These are phyloP conservation scores for Corbicula japonica DNA, from an alignment of 2,888 invertebrate genomes.

Conservation along the genomic window DNA sequence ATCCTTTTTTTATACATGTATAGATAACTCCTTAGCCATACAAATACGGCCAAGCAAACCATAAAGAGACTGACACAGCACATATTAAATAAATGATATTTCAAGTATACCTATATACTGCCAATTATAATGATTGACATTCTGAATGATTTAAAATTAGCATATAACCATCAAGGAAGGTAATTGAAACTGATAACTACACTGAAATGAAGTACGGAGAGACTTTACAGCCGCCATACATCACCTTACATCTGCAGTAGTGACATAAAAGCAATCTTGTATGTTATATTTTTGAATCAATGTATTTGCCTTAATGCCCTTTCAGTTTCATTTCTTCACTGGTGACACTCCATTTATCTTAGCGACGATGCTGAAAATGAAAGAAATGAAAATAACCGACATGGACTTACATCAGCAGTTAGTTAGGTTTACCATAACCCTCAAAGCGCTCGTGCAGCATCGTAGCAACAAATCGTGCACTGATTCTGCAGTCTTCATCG, in stretches of 20 bases:
- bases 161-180: too few species aligned
- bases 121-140: too few species aligned
- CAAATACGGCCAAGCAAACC: too few species aligned
- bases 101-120: too few species aligned
- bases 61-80: too few species aligned
- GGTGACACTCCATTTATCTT: conserved; percentile 54
- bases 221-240: background rate
- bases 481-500: conserved; percentile 38
- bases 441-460: conserved; percentile 49
- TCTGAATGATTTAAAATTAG: too few species aligned
- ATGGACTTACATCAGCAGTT: conserved; percentile 40
- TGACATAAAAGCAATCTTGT: too few species aligned
- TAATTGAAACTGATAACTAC: background rate
- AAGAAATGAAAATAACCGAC: conserved; percentile 21
- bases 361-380: conserved; percentile 54
- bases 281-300: too few species aligned
- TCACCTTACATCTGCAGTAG: too few species aligned
- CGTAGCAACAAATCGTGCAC: conserved; percentile 29
- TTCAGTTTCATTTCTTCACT: conserved; percentile 46
- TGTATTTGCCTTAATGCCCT: background rate
- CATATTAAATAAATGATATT: too few species aligned
- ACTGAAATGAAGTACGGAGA: background rate
- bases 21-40: too few species aligned
- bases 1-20: too few species aligned
- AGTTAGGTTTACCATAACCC: conserved; percentile 37